Percentiles rank a stretch among this genome's conserved stretches.
Conservation (phyloP, 2,113 vertebrate species). For the Nesoenas mayeri region DNA sequence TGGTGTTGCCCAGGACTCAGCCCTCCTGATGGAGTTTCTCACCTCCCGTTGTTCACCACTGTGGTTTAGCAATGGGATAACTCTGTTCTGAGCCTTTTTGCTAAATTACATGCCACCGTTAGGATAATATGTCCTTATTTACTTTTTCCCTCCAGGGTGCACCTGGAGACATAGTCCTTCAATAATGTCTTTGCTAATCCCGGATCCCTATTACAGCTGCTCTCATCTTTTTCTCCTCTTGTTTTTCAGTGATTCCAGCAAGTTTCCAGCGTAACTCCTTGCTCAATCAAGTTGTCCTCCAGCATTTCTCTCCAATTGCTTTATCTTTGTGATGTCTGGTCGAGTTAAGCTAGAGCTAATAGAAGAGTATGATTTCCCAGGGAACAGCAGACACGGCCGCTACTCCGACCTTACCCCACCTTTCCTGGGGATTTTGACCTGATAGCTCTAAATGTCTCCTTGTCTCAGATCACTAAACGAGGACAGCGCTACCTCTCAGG, state of each 20-base stretch:
- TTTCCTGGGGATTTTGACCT: neutral
- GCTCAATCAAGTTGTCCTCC: neutral
- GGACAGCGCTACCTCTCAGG: neutral
- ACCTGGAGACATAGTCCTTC: neutral
- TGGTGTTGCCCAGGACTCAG: neutral
- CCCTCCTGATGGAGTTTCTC: neutral
- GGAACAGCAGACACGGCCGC: neutral
- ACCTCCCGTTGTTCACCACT: rapidly evolving
- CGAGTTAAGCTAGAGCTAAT: neutral
- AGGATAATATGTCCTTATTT: neutral
- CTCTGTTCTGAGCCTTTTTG: neutral
- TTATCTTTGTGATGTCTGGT: neutral
- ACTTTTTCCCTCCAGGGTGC: neutral
- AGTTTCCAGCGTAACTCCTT: neutral
- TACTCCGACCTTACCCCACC: neutral
- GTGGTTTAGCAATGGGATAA: neutral
- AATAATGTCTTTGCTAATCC: neutral
- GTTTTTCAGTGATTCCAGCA: neutral
- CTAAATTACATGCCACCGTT: neutral
- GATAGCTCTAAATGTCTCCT: neutral
- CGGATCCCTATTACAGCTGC: neutral
- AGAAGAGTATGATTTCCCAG: neutral
- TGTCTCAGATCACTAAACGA: neutral
- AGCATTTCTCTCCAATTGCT: neutral
- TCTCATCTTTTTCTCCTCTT: neutral